These are phyloP conservation scores for Hormaphis cornu DNA, from an alignment of 1,140 invertebrate genomes.

Conservation along the genomic window DNA sequence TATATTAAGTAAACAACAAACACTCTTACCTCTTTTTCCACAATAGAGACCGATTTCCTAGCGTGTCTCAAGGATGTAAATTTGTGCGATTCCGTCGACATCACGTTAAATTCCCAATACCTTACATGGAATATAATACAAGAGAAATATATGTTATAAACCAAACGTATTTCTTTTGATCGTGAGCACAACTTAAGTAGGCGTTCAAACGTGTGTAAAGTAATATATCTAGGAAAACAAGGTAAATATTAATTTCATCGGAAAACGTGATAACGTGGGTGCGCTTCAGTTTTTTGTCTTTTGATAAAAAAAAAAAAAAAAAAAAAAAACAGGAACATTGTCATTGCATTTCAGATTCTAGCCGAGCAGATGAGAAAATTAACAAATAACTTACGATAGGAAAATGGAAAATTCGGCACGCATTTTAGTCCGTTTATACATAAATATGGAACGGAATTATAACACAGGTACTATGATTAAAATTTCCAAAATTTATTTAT, in stretches of 20 bases:
- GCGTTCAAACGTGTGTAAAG: too few relatives aligned
- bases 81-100: slow-evolving; percentile 28
- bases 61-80: slow-evolving; percentile 20
- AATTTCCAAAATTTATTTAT: too few relatives aligned
- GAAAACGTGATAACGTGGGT: too few relatives aligned
- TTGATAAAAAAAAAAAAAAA: too few relatives aligned
- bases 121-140: too few relatives aligned
- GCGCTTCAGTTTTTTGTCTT: too few relatives aligned
- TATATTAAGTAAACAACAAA: neutral
- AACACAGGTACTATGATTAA: too few relatives aligned
- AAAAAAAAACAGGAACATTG: neutral
- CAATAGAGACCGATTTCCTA: slow-evolving; percentile 28
- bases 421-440: too few relatives aligned
- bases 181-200: slow-evolving; percentile 16
- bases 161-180: neutral
- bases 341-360: neutral
- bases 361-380: neutral
- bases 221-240: too few relatives aligned
- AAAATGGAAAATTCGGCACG: too few relatives aligned
- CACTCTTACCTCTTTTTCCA: slow-evolving; percentile 26
- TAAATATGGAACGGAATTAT: too few relatives aligned
- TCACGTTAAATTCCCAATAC: slow-evolving; percentile 5
- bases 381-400: neutral
- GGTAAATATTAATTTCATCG: too few relatives aligned
- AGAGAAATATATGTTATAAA: neutral